Percentiles rank a stretch among this genome's conserved stretches.
These are phyloP conservation scores for Trachelus troglodyta DNA, from an alignment of 2,888 invertebrate genomes.

Conservation along the genomic window DNA sequence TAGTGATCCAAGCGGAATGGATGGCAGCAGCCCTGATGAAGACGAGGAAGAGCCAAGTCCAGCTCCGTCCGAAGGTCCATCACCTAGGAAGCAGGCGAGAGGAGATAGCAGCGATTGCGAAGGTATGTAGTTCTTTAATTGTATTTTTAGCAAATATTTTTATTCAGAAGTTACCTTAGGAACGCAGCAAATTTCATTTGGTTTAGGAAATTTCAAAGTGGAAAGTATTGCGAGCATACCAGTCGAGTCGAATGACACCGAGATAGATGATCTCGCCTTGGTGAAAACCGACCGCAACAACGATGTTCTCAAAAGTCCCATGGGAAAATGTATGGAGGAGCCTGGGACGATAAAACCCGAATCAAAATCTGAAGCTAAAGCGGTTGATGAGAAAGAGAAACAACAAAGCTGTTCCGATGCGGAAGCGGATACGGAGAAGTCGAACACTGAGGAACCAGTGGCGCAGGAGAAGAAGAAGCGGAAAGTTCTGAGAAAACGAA, in stretches of 20 bases:
- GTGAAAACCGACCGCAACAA: constrained; percentile 34
- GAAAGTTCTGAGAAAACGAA: constrained; percentile 75
- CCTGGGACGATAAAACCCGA: constrained; percentile 23
- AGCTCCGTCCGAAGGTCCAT: constrained; percentile 68
- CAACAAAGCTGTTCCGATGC: constrained; percentile 60
- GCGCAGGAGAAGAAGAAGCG: constrained; percentile 69
- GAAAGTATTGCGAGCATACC: constrained; percentile 70
- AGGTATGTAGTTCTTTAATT: constrained; percentile 35
- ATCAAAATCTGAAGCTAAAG: constrained; percentile 10
- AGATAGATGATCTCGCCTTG: constrained; percentile 57
- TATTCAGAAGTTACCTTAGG: not conserved
- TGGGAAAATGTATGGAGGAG: constrained; percentile 28
- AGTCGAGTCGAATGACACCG: constrained; percentile 66
- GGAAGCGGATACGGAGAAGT: constrained; percentile 66
- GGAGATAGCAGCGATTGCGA: constrained; percentile 58
- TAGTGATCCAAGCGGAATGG: constrained; percentile 60
- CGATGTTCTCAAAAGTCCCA: constrained; percentile 28
- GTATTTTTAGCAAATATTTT: not conserved
- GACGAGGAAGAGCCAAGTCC: constrained; percentile 63
- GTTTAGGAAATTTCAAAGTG: constrained; percentile 66
- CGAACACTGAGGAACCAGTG: constrained; percentile 70
- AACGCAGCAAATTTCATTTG: not conserved
- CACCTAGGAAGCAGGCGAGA: constrained; percentile 73
- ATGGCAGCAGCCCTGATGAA: constrained; percentile 58
- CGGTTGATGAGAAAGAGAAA: constrained; percentile 27